Percentiles rank a stretch among this genome's conserved stretches.
Evolutionary conservation across 2,113 vertebrate species (phyloP).

Genomic region (Amblyornis subalaris): DNA sequence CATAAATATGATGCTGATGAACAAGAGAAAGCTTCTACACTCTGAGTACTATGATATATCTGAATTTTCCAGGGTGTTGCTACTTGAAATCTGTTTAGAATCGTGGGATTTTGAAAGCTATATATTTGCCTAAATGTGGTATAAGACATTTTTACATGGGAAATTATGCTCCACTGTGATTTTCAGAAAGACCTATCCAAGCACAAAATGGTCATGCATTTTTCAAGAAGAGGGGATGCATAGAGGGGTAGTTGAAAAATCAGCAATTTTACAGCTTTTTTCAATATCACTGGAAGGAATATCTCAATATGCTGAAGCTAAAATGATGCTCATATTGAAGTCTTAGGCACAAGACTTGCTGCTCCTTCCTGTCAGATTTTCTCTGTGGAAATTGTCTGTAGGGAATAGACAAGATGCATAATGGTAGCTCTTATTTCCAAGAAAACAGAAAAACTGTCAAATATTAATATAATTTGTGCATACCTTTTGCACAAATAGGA

Average conservation of each 20-base stretch:
- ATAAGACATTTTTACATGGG: neutral
- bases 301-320: neutral
- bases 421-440: neutral
- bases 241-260: neutral
- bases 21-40: neutral
- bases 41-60: neutral
- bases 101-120: neutral
- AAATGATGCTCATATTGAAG: neutral
- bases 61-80: neutral
- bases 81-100: constrained; percentile 1
- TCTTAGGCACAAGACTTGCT: neutral
- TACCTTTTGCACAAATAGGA: neutral
- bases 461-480: neutral
- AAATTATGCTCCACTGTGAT: neutral
- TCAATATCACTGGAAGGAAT: neutral
- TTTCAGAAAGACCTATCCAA: constrained; percentile 10
- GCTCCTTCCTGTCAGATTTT: neutral
- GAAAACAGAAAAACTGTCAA: neutral
- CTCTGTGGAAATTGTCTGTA: neutral
- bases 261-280: neutral
- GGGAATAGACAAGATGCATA: neutral
- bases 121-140: neutral
- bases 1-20: neutral
- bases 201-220: neutral
- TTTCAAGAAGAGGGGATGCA: neutral